Evolutionary conservation across 2,888 invertebrate species (phyloP).

Genomic region (Ypsolopha scabrella): DNA sequence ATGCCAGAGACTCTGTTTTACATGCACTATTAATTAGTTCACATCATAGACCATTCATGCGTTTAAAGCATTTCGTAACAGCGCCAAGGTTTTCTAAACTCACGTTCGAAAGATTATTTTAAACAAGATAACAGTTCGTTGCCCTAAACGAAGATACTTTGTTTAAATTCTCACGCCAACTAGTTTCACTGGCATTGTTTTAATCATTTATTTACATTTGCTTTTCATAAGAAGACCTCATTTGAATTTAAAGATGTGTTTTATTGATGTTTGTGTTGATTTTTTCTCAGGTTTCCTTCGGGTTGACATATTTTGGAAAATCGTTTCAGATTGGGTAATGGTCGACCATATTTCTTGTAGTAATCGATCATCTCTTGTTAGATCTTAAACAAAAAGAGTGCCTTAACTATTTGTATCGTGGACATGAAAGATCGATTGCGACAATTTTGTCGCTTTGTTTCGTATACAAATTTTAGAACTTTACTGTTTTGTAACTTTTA

Average conservation of each 20-base stretch:
- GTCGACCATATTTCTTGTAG: no score
- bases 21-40: neutral
- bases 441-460: no score
- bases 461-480: no score
- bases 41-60: neutral
- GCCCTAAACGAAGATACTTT: neutral
- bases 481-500: no score
- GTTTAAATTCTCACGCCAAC: slow-evolving; percentile 20
- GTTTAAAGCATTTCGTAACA: slow-evolving; percentile 2
- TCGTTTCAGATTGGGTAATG: no score
- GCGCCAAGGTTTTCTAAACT: slow-evolving; percentile 14
- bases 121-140: slow-evolving; percentile 25
- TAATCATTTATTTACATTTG: neutral
- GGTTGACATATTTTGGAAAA: no score
- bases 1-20: no score
- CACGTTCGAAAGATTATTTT: slow-evolving; percentile 14
- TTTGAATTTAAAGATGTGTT: slow-evolving; percentile 23
- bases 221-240: slow-evolving; percentile 5
- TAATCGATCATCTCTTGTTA: no score
- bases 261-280: neutral
- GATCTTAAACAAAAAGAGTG: no score
- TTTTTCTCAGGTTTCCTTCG: neutral
- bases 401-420: no score
- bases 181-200: slow-evolving; percentile 27
- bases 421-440: no score